Conservation (phyloP, 2,113 vertebrate species). For the Hydrochoerus hydrochaeris region DNA sequence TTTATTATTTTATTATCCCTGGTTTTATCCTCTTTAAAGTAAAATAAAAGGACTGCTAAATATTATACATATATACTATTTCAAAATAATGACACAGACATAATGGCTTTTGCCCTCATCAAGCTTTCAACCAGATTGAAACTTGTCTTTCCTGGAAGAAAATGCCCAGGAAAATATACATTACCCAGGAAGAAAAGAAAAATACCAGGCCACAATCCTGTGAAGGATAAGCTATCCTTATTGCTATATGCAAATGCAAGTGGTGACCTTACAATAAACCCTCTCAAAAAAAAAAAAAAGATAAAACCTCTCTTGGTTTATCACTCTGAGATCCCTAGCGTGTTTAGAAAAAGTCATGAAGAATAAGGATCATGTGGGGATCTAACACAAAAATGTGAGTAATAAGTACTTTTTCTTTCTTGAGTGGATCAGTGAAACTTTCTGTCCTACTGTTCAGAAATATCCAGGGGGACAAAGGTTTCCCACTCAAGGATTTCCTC, state of each 20-base stretch:
- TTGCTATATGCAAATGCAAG: neutral
- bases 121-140: neutral
- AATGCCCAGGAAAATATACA: neutral
- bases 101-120: neutral
- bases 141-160: neutral
- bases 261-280: neutral
- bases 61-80: neutral
- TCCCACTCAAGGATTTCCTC: neutral
- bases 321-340: neutral
- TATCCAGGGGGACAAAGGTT: neutral
- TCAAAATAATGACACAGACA: neutral
- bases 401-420: neutral
- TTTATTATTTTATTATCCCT: no score
- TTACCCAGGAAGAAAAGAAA: neutral
- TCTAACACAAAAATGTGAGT: neutral
- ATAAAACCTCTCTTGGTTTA: neutral
- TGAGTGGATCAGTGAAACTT: neutral
- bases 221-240: neutral
- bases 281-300: neutral
- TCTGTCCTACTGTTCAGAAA: neutral
- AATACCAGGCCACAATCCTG: neutral
- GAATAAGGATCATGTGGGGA: neutral
- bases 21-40: no score
- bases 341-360: neutral
- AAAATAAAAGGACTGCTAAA: neutral